Evolutionary conservation across 2,888 invertebrate species (phyloP), one percentile per base, ranked within the genome.

Genomic region (Drosophila meridiana): DNA sequence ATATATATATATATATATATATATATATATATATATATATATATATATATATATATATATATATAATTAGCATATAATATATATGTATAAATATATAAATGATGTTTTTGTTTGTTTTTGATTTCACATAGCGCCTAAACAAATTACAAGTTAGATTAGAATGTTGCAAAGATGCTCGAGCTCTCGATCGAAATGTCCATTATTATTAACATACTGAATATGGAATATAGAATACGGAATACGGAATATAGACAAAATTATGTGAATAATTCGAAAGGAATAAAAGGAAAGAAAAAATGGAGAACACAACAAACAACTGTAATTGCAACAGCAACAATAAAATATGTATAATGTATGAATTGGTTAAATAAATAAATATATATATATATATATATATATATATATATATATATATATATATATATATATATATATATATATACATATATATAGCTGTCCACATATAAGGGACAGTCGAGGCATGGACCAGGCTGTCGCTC

Each of bases 111-210:
- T 47, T n/a, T 58, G 62, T 34, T 62, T 59, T 68, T 55, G 43
- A 67, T 69, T 69, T 82, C 40, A 70, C 80, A 80, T 83, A 83
- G 73, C 55, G 68, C 58, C 82, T 81, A 77, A 73, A 59, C 58
- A 68, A 73, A 67, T 73, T 56, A 59, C 61, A 68, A 73, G 70
- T 73, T 52, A 34, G 30, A 60, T 78, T 69, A 75, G 58, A 77
- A 78, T 69, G 67, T 56, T 73, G 76, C 86, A 79, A 76, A 81
- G 76, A 68, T 78, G 76, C 80, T 81, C 81, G 61, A 74, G 69
- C 70, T 60, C 64, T 38, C 53, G 20, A 66, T n/a, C 48, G 47
- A 14, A 28, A 6, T 47, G 13, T 47, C 48, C 48, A 8, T 30
- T 1, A n/a, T 2, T 34, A 52, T 20, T 11, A 52, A 32, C 50